Percentiles rank a stretch among this genome's conserved stretches.
Evolutionary conservation across 2,888 invertebrate species (phyloP).

Genomic region (Lochmaea crataegi): DNA sequence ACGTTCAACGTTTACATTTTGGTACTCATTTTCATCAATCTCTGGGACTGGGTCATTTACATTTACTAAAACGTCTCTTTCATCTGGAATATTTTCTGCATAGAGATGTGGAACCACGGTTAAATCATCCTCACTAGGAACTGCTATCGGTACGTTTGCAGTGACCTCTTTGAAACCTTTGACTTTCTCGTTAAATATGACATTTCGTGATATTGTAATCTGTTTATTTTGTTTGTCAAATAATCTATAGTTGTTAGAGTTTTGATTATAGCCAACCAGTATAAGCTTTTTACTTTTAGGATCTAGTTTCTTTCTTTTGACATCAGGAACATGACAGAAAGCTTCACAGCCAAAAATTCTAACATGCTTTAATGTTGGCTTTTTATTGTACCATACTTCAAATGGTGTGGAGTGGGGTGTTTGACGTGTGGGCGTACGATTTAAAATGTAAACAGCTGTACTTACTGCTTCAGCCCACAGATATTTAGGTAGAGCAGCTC

Average conservation of each 20-base stretch:
- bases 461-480: slow-evolving; percentile 23
- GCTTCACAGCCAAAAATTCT: slow-evolving; percentile 30
- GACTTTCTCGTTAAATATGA: slow-evolving; percentile 18
- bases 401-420: slow-evolving; percentile 17
- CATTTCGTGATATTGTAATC: slow-evolving; percentile 7
- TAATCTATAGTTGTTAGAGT: slow-evolving; percentile 22
- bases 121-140: too few relatives aligned
- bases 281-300: slow-evolving; percentile 25
- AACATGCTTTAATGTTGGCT: slow-evolving; percentile 15
- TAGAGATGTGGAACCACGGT: too few relatives aligned
- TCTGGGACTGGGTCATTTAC: too few relatives aligned
- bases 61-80: too few relatives aligned
- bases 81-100: too few relatives aligned
- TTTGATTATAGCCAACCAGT: slow-evolving; percentile 30
- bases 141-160: too few relatives aligned
- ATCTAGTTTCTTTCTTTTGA: slow-evolving; percentile 22
- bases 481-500: slow-evolving; percentile 2
- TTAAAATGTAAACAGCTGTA: slow-evolving; percentile 24
- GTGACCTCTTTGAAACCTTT: neutral
- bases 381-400: slow-evolving; percentile 23
- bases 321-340: slow-evolving; percentile 22
- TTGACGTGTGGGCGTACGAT: slow-evolving; percentile 29
- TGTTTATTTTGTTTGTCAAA: neutral
- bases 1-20: too few relatives aligned
- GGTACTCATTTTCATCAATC: too few relatives aligned